Evolutionary conservation across 2,797 vertebrate genomes (phyloP).

Genomic region (Trachurus trachurus): DNA sequence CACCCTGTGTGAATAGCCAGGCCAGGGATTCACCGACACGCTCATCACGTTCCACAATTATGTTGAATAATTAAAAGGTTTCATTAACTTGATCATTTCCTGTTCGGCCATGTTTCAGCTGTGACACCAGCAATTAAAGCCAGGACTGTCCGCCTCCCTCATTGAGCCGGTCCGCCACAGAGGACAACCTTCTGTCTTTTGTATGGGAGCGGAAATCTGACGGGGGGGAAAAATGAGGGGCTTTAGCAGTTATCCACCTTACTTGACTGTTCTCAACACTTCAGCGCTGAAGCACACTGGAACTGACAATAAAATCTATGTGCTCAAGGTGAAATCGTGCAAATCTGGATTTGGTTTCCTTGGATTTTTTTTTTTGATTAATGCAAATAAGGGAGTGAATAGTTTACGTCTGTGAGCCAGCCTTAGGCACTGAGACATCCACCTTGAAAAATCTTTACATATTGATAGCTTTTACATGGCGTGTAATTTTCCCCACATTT

Average conservation of each 20-base stretch:
- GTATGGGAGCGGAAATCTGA: conserved; percentile 51
- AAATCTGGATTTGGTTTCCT: conserved; percentile 60
- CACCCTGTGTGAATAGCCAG: conserved; percentile 48
- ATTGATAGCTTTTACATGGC: conserved; percentile 44
- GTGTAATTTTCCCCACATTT: conserved; percentile 26
- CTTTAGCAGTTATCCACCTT: conserved; percentile 63
- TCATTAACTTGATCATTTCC: conserved; percentile 82
- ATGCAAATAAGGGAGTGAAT: conserved; percentile 53
- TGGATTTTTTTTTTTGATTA: conserved; percentile 44
- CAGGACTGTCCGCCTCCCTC: conserved; percentile 48
- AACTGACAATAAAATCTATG: conserved; percentile 56
- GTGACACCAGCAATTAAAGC: conserved; percentile 71
- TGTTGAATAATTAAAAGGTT: conserved; percentile 82
- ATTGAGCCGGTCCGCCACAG: conserved; percentile 23
- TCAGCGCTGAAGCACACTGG: conserved; percentile 47
- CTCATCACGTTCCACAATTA: conserved; percentile 76
- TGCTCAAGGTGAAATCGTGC: conserved; percentile 62
- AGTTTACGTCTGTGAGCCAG: conserved; percentile 42
- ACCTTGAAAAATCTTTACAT: conserved; percentile 49
- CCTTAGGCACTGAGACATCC: conserved; percentile 30
- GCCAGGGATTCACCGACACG: conserved; percentile 70
- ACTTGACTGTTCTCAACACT: conserved; percentile 68
- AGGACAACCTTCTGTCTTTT: conserved; percentile 57
- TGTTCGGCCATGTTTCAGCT: conserved; percentile 71
- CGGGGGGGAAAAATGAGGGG: conserved; percentile 53